phyloP scores from a whole-genome alignment of 2,888 invertebrate genomes.

The Ochlodes sylvanus region DNA sequence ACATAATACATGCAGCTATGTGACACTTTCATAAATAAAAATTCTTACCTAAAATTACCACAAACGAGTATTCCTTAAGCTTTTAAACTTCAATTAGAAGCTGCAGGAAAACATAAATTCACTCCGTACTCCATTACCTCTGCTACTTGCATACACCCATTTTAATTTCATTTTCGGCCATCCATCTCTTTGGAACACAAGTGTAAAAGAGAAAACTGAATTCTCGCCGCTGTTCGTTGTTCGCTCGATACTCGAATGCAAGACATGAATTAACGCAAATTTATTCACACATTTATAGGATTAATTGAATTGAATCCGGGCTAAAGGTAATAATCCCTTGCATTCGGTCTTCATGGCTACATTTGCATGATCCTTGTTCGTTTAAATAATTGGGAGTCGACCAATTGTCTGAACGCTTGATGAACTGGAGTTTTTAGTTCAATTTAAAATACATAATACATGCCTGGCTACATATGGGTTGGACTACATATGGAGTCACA shows the following conservation, averaged over 20 bases:
- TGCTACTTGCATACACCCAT: constrained; percentile 16
- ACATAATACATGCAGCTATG: too few relatives aligned
- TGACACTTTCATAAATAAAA: not conserved
- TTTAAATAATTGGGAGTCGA: constrained; percentile 22
- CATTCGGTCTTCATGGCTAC: constrained; percentile 29
- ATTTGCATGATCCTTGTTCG: constrained; percentile 34
- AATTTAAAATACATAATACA: not conserved
- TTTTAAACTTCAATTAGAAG: not conserved
- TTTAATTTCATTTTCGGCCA: constrained; percentile 34
- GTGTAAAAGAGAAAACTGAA: constrained; percentile 36
- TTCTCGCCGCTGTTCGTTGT: constrained; percentile 13
- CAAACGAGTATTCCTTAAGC: not conserved
- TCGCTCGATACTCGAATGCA: constrained; percentile 27
- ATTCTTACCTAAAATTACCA: not conserved
- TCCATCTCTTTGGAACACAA: constrained; percentile 30
- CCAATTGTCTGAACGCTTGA: constrained; percentile 28
- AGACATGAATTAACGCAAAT: constrained; percentile 38
- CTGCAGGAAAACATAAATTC: constrained; percentile 1
- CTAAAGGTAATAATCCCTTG: constrained; percentile 36
- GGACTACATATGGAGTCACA: too few relatives aligned
- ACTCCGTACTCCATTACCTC: constrained; percentile 10
- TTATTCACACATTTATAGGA: constrained; percentile 37
- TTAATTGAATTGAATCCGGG: constrained; percentile 37
- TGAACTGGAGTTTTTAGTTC: not conserved
- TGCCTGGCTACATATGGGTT: too few relatives aligned